phyloP scores from a whole-genome alignment of 2,797 vertebrate genomes.

The Dermochelys coriacea region DNA sequence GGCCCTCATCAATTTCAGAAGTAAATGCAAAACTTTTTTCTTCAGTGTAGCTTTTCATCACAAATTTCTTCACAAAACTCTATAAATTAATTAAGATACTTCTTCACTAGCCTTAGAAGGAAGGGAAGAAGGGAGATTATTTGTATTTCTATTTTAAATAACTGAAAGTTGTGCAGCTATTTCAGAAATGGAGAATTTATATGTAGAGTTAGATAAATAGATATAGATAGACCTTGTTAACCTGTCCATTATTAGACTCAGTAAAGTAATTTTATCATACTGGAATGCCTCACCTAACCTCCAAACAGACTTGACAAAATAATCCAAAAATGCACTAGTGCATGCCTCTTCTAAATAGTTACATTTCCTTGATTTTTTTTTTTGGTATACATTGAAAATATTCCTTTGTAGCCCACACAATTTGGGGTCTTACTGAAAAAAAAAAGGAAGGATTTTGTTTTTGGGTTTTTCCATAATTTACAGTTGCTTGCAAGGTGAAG shows the following conservation, averaged over 20 bases:
- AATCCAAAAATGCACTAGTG: not conserved
- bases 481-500: not conserved
- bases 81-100: not conserved
- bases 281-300: not conserved
- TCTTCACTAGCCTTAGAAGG: not conserved
- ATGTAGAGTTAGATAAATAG: not conserved
- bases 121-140: not conserved
- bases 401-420: not conserved
- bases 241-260: not conserved
- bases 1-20: not conserved
- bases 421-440: not conserved
- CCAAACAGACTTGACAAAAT: not conserved
- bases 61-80: not conserved
- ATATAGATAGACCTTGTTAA: not conserved
- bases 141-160: not conserved
- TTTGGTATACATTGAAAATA: not conserved
- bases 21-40: not conserved
- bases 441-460: rapidly evolving
- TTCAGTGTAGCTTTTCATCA: not conserved
- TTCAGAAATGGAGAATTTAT: not conserved
- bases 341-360: not conserved
- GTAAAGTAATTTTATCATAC: not conserved
- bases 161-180: not conserved
- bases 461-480: not conserved
- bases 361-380: not conserved